Evolutionary conservation across 2,113 vertebrate genomes (phyloP).

Genomic region (Dipodomys spectabilis): DNA sequence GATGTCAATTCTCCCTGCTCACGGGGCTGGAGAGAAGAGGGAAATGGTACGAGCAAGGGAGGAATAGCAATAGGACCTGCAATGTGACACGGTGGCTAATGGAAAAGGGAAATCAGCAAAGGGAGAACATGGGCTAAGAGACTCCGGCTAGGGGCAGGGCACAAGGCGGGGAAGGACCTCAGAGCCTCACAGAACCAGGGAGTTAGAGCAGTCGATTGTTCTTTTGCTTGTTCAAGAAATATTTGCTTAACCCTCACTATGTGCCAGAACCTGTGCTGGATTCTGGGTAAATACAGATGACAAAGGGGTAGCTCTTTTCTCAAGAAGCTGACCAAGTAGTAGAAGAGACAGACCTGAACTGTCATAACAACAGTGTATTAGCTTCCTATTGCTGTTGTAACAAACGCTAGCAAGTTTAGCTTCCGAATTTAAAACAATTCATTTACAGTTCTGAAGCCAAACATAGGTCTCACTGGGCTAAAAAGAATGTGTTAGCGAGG

Average conservation of each 20-base stretch:
- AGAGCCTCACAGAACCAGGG: not conserved
- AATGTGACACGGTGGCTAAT: not conserved
- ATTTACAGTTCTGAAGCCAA: not conserved
- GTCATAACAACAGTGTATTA: not conserved
- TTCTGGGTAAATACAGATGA: not conserved
- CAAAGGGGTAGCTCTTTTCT: not conserved
- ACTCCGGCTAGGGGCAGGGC: not conserved
- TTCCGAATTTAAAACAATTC: not conserved
- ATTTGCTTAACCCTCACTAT: slow-evolving; percentile 5
- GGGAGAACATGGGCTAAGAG: not conserved
- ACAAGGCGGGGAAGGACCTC: not conserved
- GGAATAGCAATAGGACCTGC: not conserved
- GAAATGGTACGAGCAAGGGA: not conserved
- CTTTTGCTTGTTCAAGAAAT: not conserved
- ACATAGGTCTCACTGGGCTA: not conserved
- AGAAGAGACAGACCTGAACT: not conserved
- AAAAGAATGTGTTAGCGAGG: not conserved
- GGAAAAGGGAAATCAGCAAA: not conserved
- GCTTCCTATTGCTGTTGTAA: not conserved
- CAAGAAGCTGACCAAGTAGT: not conserved
- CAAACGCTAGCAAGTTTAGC: not conserved
- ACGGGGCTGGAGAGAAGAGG: not conserved
- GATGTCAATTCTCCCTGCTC: not conserved
- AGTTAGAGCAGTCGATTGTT: slow-evolving; percentile 16
- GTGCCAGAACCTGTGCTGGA: not conserved